Evolutionary conservation across 2,888 invertebrate species (phyloP).

Genomic region (Lasioglossum zephyrum): DNA sequence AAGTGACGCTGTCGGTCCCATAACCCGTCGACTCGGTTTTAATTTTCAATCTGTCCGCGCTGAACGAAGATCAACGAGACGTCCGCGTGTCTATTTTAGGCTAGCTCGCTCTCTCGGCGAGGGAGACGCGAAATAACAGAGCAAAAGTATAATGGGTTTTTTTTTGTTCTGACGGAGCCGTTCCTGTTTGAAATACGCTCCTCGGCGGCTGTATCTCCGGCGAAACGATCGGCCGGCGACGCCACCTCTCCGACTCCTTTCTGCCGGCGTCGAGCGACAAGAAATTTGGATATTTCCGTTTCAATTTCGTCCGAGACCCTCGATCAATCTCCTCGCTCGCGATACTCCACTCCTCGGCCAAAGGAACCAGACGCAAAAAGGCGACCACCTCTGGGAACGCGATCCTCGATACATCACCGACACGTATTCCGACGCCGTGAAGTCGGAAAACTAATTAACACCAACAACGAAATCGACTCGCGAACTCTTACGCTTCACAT

Average conservation of each 20-base stretch:
- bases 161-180: not conserved
- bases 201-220: constrained; percentile 9
- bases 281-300: constrained; percentile 58
- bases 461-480: not conserved
- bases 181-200: constrained; percentile 29
- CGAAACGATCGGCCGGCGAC: constrained; percentile 5
- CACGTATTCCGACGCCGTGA: not conserved
- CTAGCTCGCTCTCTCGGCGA: not conserved
- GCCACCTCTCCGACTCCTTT: not conserved
- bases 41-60: constrained; percentile 3
- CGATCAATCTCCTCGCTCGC: constrained; percentile 41
- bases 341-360: constrained; percentile 19
- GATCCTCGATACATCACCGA: not conserved
- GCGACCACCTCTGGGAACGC: constrained; percentile 1
- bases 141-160: constrained; percentile 33
- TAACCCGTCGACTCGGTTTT: not conserved
- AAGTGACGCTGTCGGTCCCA: not conserved
- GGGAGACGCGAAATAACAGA: not conserved
- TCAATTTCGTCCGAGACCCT: constrained; percentile 49
- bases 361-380: constrained; percentile 4
- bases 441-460: not conserved
- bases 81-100: constrained; percentile 26
- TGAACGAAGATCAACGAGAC: constrained; percentile 14
- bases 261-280: not conserved
- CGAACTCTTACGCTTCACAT: not conserved